phyloP scores from a whole-genome alignment of 1,140 invertebrate genomes.

The Apis mellifera region DNA sequence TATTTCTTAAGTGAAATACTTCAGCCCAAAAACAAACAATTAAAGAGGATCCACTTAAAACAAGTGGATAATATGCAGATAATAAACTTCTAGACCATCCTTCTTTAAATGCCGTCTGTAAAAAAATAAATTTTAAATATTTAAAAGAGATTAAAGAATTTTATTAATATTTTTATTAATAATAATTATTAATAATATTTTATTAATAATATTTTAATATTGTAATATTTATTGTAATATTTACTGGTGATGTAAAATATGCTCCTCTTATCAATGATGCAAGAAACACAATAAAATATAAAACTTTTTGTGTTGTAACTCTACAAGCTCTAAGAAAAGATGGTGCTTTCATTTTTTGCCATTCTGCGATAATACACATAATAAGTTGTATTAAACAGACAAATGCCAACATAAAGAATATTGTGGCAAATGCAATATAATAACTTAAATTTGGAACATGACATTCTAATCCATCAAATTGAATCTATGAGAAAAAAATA shows the following conservation, averaged over 20 bases:
- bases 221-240: too few species aligned
- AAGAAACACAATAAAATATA: conserved; percentile 94
- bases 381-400: conserved; percentile 93
- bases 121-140: conserved; percentile 53
- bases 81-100: conserved; percentile 92
- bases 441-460: conserved; percentile 85
- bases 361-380: conserved; percentile 91
- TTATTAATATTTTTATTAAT: neutral
- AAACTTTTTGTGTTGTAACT: conserved; percentile 94
- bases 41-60: conserved; percentile 93
- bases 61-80: conserved; percentile 94
- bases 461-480: conserved; percentile 86
- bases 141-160: neutral
- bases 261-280: conserved; percentile 92
- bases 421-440: conserved; percentile 87
- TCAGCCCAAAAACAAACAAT: conserved; percentile 98
- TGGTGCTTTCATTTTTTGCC: conserved; percentile 90
- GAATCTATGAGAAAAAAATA: conserved; percentile 81
- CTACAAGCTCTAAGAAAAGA: conserved; percentile 90
- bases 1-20: conserved; percentile 95
- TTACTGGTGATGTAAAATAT: conserved; percentile 94
- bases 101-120: conserved; percentile 89
- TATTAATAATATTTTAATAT: too few species aligned
- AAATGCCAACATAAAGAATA: conserved; percentile 92
- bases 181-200: too few species aligned